These are phyloP conservation scores for Globodera ellingtonae DNA, from an alignment of 1,140 invertebrate species.

Conservation along the genomic window DNA sequence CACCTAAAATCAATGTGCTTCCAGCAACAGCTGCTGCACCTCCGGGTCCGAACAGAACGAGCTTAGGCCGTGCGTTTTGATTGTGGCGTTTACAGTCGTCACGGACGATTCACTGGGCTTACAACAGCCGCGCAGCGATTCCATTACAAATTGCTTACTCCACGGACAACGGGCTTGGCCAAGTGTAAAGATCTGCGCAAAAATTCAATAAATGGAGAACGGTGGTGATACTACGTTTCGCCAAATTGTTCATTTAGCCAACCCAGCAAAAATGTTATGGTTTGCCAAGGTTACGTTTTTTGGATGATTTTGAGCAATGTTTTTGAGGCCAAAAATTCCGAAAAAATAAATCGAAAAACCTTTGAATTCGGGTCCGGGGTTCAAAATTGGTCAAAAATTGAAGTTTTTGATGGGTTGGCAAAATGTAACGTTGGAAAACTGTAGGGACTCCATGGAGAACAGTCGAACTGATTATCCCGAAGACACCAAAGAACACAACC, in stretches of 20 bases:
- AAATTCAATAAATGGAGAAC: not conserved
- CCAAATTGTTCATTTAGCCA: too few relatives aligned
- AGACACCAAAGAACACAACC: not conserved
- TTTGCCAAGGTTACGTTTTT: too few relatives aligned
- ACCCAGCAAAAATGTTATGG: too few relatives aligned
- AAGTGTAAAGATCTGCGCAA: slow-evolving; percentile 26
- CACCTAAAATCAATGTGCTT: not conserved
- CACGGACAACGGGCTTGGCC: slow-evolving; percentile 33
- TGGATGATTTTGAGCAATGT: too few relatives aligned
- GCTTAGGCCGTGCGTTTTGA: slow-evolving; percentile 20
- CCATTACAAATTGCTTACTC: slow-evolving; percentile 29
- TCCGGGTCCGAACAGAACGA: slow-evolving; percentile 10
- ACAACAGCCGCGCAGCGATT: slow-evolving; percentile 11
- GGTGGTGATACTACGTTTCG: too few relatives aligned
- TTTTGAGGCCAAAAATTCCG: too few relatives aligned
- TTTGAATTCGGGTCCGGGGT: too few relatives aligned
- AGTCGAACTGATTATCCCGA: not conserved
- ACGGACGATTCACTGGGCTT: not conserved
- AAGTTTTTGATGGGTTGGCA: too few relatives aligned
- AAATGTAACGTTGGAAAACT: too few relatives aligned
- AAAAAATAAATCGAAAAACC: too few relatives aligned
- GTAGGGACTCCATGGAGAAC: not conserved
- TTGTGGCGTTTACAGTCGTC: slow-evolving; percentile 20
- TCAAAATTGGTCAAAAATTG: too few relatives aligned
- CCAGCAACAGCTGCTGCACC: slow-evolving; percentile 1